Evolutionary conservation across 1,140 invertebrate species (phyloP).

Genomic region (Macrotrachela quadricornifera): DNA sequence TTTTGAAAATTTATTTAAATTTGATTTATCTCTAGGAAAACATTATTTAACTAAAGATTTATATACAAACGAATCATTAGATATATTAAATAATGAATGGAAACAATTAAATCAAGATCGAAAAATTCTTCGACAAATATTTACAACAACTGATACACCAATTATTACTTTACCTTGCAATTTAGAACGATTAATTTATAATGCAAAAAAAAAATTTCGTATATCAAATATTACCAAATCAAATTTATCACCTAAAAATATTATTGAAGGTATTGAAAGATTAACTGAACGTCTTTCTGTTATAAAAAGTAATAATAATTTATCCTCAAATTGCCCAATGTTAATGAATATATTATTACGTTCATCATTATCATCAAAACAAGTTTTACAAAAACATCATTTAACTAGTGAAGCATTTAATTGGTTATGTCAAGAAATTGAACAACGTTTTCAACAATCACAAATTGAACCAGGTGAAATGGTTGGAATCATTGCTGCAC

Average conservation of each 20-base stretch:
- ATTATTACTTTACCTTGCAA: constrained; percentile 90
- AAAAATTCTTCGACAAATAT: constrained; percentile 48
- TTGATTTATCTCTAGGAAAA: constrained; percentile 93
- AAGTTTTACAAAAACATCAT: constrained; percentile 81
- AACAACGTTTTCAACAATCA: constrained; percentile 88
- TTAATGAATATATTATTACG: constrained; percentile 85
- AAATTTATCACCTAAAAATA: no score
- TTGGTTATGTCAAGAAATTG: constrained; percentile 97
- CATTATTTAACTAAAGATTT: constrained; percentile 72
- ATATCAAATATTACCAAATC: no score
- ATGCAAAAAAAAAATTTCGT: constrained; percentile 97
- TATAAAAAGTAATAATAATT: constrained; percentile 72
- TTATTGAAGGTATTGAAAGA: no score
- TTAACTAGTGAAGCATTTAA: constrained; percentile 88
- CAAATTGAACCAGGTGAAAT: constrained; percentile 79
- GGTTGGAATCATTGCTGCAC: constrained; percentile 92
- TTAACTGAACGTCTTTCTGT: constrained; percentile 19
- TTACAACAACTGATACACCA: constrained; percentile 43
- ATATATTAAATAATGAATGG: constrained; percentile 83
- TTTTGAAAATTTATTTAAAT: constrained; percentile 84
- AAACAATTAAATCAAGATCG: constrained; percentile 70
- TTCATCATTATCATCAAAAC: constrained; percentile 60
- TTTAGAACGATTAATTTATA: constrained; percentile 94
- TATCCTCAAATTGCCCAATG: constrained; percentile 91
- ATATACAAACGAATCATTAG: constrained; percentile 68